These are phyloP conservation scores for Botia almorhae DNA, from an alignment of 2,797 vertebrate species.

Conservation along the genomic window DNA sequence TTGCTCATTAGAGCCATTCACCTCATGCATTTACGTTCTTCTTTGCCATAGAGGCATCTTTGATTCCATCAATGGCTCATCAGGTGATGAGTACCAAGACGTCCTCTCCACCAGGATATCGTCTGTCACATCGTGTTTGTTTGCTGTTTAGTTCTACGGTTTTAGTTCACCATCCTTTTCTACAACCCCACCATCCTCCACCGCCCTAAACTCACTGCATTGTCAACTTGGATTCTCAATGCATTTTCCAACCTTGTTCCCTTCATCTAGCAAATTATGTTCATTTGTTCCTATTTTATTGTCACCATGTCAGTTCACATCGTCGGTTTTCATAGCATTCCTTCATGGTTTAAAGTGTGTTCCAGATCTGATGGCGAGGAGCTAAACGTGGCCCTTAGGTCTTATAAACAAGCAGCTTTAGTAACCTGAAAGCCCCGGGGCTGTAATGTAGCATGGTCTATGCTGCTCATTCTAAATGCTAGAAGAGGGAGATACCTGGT, in stretches of 20 bases:
- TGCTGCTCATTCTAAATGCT: slow-evolving; percentile 55
- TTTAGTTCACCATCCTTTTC: slow-evolving; percentile 62
- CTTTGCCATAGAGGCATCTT: slow-evolving; percentile 72
- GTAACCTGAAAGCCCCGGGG: slow-evolving; percentile 9
- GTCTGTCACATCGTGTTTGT: slow-evolving; percentile 67
- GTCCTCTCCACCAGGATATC: slow-evolving; percentile 66
- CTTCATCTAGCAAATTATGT: slow-evolving; percentile 63
- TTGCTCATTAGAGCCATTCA: slow-evolving; percentile 72
- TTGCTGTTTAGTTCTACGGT: slow-evolving; percentile 56
- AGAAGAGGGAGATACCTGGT: slow-evolving; percentile 77
- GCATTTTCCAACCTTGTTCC: slow-evolving; percentile 61
- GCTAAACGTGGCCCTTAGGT: slow-evolving; percentile 69
- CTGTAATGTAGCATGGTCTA: slow-evolving; percentile 65
- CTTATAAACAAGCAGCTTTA: slow-evolving; percentile 53
- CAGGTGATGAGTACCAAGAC: slow-evolving; percentile 66
- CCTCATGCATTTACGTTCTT: slow-evolving; percentile 70
- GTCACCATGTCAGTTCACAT: slow-evolving; percentile 48
- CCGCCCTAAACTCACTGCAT: slow-evolving; percentile 59
- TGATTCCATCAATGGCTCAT: slow-evolving; percentile 66
- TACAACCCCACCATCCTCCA: slow-evolving; percentile 59
- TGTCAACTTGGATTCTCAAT: slow-evolving; percentile 64
- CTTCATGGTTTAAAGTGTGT: slow-evolving; percentile 81
- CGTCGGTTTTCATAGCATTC: slow-evolving; percentile 74
- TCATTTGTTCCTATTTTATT: slow-evolving; percentile 45
- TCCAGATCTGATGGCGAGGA: slow-evolving; percentile 74